Evolutionary conservation across 1,140 invertebrate species (phyloP), one percentile per base, ranked within the genome.

Genomic region (Orchesella cincta): DNA sequence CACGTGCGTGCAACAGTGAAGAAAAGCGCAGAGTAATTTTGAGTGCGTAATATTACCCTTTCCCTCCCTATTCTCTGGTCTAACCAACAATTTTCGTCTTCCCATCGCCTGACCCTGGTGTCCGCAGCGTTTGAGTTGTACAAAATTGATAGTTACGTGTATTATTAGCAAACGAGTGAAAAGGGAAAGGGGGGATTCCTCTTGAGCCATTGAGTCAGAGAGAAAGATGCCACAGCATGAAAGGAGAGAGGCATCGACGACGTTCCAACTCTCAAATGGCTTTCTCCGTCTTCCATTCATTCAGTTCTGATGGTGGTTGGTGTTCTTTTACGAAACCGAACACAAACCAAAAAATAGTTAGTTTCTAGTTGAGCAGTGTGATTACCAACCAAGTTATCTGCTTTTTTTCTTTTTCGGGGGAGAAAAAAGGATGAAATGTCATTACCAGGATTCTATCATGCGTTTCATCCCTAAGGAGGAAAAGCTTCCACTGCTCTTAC

Each of bases 381-480:
- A 79, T 79, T 79, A 73, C 71, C 71, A 73, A 73, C 71, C 71
- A 73, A 73, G 14, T 46, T 39, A 46, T 46, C 36, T 73, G 62
- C 33, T 67, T 67, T 67, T 75, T 74, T 39, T 78, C 74, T 78
- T 75, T 51, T 8, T 73, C 35, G 62, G 62, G 62, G 62, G 62
- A 67, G 31, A 67, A 29, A 67, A 73, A 79, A 74, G 75, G 75
- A 76, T 73, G 78, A 79, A 79, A 79, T 79, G 78, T 76, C 78
- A 79, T 79, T 79, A 79, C 74, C 52, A 79, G 78, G 57, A 79
- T 79, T 79, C 78, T 79, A 79, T 79, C 78, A 79, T 76, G 78
- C 78, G 78, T 76, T 79, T 79, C 74, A 76, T 79, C 78, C 78
- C 78, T 26, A 70, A 79, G 78, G 78, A 79, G 73, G 28, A 39